Conservation (phyloP, 2,888 invertebrate genomes). For the Pteria penguin region DNA sequence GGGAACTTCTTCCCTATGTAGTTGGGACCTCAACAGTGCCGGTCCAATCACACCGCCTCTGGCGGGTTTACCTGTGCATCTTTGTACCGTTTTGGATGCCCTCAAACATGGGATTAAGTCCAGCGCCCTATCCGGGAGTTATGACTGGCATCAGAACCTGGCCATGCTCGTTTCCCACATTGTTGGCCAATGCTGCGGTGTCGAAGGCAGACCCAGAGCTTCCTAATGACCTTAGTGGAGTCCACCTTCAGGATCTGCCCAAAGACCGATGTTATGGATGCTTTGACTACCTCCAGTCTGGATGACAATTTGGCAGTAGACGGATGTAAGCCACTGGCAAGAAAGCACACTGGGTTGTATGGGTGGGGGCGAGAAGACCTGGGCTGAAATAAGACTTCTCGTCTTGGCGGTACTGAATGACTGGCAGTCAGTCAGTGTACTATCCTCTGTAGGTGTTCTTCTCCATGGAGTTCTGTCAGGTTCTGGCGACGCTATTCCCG, state of each 20-base stretch:
- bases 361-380: constrained; percentile 29
- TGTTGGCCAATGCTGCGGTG: constrained; percentile 58
- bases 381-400: background rate
- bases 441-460: background rate
- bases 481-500: constrained; percentile 19
- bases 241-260: constrained; percentile 58
- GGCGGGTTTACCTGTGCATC: constrained; percentile 51
- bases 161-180: constrained; percentile 54
- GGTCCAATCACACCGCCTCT: constrained; percentile 58
- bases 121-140: constrained; percentile 49
- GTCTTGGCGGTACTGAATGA: background rate
- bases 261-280: constrained; percentile 52
- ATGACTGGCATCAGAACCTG: constrained; percentile 56
- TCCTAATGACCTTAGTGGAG: constrained; percentile 58
- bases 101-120: constrained; percentile 40
- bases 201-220: constrained; percentile 47
- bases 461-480: too few species aligned
- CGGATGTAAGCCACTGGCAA: constrained; percentile 40
- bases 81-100: constrained; percentile 51
- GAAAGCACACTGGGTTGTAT: constrained; percentile 16
- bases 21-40: constrained; percentile 57
- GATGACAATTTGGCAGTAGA: constrained; percentile 50
- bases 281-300: constrained; percentile 55
- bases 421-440: constrained; percentile 9
- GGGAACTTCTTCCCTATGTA: constrained; percentile 17